phyloP scores from a whole-genome alignment of 2,888 invertebrate genomes.

The Lasioglossum morio region DNA sequence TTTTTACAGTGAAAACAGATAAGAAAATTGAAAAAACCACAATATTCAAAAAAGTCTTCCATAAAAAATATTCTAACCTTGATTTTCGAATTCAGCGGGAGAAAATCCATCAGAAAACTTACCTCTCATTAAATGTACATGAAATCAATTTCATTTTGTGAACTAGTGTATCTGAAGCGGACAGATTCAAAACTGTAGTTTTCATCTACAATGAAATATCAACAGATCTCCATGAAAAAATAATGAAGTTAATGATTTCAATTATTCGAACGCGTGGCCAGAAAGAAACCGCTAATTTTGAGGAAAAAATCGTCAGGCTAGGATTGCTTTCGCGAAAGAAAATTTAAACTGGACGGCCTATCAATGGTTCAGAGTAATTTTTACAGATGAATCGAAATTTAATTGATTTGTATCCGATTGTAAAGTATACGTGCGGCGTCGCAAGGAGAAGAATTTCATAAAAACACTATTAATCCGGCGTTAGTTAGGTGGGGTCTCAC shows the following conservation, averaged over 20 bases:
- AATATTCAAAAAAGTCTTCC: no score
- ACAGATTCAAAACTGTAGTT: neutral
- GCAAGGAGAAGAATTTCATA: neutral
- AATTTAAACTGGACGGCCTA: neutral
- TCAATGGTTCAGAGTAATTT: neutral
- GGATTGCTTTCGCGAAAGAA: neutral
- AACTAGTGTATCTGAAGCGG: neutral
- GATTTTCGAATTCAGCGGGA: no score
- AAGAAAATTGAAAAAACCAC: no score
- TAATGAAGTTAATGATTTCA: neutral
- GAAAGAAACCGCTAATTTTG: neutral
- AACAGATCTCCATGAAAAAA: neutral
- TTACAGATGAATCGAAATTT: neutral
- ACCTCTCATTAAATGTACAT: no score
- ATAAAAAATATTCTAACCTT: no score
- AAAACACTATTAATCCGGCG: no score
- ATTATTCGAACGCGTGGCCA: neutral
- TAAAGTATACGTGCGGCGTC: neutral
- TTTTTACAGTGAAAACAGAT: no score
- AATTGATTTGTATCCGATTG: neutral
- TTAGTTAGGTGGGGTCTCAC: no score
- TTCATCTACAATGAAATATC: neutral
- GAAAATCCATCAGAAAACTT: no score
- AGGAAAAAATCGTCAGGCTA: neutral
- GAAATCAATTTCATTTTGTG: no score